phyloP scores from a whole-genome alignment of 1,140 invertebrate genomes.

The Helicoverpa zea region DNA sequence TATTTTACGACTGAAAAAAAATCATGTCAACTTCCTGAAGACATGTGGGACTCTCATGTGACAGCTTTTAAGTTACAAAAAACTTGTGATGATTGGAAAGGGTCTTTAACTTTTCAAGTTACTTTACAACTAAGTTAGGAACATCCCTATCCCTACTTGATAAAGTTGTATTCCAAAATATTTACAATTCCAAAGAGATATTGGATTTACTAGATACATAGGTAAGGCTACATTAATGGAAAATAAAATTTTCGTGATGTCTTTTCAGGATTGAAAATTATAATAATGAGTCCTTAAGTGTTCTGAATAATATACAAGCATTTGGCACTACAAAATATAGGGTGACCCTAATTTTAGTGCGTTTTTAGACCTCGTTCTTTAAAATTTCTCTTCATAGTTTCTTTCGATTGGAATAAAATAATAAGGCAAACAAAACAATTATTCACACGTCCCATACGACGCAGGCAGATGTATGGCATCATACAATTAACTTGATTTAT shows the following conservation, averaged over 20 bases:
- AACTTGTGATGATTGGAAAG: neutral
- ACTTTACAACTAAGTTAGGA: neutral
- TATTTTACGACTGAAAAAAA: neutral
- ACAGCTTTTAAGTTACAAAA: neutral
- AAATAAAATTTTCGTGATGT: too few species aligned
- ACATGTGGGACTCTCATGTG: neutral
- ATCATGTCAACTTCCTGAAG: neutral
- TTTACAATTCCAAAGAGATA: too few species aligned
- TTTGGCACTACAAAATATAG: too few species aligned
- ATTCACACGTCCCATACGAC: slow-evolving; percentile 29
- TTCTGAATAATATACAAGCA: too few species aligned
- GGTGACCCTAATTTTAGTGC: too few species aligned
- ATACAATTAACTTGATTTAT: slow-evolving; percentile 60
- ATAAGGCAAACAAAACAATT: slow-evolving; percentile 5
- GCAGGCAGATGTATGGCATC: slow-evolving; percentile 43
- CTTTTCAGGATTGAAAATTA: too few species aligned
- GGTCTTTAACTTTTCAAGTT: neutral
- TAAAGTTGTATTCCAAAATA: too few species aligned
- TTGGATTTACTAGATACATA: too few species aligned
- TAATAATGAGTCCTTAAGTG: too few species aligned
- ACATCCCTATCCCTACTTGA: too few species aligned
- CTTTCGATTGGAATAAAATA: slow-evolving; percentile 3
- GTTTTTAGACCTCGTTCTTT: neutral
- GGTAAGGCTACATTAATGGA: too few species aligned
- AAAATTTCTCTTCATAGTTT: neutral